phyloP scores from a whole-genome alignment of 2,888 invertebrate species.

The Campoplex nolae region DNA sequence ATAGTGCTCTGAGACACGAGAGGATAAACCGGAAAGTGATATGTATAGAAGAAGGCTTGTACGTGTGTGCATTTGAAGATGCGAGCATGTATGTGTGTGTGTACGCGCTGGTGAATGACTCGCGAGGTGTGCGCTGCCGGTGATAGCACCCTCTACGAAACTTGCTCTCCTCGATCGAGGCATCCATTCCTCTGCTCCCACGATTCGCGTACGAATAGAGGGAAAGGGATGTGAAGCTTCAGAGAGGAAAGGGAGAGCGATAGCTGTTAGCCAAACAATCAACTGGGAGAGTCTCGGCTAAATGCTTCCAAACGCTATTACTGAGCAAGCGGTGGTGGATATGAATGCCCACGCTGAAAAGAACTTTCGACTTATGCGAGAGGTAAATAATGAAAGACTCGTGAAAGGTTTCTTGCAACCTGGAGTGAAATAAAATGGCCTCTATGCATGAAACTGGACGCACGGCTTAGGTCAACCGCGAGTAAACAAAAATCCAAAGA shows the following conservation, averaged over 20 bases:
- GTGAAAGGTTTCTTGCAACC: conserved; percentile 1
- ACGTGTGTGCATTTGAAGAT: not conserved
- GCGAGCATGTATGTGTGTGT: not conserved
- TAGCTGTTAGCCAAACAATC: conserved; percentile 74
- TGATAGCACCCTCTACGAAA: conserved; percentile 63
- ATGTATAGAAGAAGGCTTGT: conserved; percentile 22
- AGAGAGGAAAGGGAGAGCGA: conserved; percentile 24
- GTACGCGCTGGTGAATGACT: conserved; percentile 52
- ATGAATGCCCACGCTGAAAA: conserved; percentile 28
- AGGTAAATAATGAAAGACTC: conserved; percentile 73
- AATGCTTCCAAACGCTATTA: conserved; percentile 74
- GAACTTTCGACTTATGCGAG: conserved; percentile 29
- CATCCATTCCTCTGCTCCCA: conserved; percentile 45
- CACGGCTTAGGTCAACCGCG: not conserved
- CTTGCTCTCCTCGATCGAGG: conserved; percentile 51
- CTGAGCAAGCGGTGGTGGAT: conserved; percentile 37
- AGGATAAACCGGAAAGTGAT: conserved; percentile 56
- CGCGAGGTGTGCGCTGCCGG: conserved; percentile 60
- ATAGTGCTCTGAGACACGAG: conserved; percentile 38
- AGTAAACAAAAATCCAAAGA: not conserved
- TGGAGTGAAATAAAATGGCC: conserved; percentile 24
- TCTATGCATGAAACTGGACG: conserved; percentile 30
- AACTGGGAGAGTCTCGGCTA: conserved; percentile 61
- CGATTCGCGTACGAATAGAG: conserved; percentile 36
- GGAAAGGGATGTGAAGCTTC: conserved; percentile 2